Base-by-base conservation (phyloP, 1,140 invertebrate genomes). In the Ips typographus region DNA sequence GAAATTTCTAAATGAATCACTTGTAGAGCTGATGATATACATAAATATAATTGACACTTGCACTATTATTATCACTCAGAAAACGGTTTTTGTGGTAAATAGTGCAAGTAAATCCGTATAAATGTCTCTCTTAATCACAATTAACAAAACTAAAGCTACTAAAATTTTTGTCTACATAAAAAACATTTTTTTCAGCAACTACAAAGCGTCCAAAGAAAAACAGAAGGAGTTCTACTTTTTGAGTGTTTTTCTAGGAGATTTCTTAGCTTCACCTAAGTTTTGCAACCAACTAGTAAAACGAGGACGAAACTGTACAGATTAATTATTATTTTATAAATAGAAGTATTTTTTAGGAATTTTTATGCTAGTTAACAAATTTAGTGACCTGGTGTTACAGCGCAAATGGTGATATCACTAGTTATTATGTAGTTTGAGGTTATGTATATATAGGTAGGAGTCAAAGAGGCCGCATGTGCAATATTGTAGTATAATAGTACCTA, bases 231-330 rank as follows among this genome's bases (percentile, higher is more conserved):
- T 90, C 79, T 93, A 92, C 76, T 82, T 94, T 42, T 84, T 94
- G 59, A 93, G 91, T 75, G 88, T 94, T 38, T 93, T 93, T 80
- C 80, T 94, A 39, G 91, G 91, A 55, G 90, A 94, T 78, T 91
- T 92, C 74, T 85, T 93, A 52, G 89, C 88, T 37, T 91, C 91
- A 70, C 88, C 90, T 5, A 84, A 85, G 68, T 84, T 94, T 37
- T 94, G 91, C 78, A 89, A 89, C 78, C 89, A 91, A 77, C 82
- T 93, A 73, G 89, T 86, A 44, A 91, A 92, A 77, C 84, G 90
- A 72, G 84, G 85, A 73, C 79, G 85, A 77, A 77, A 75, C 40
- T 87, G 86, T 72, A 76, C 76, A 44, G 81, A 82, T 40, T 73
- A 61, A 74, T 41, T 22, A 22, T 22, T 22, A 22, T 22, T 22